phyloP scores from a whole-genome alignment of 2,113 vertebrate species.

The Coturnix japonica region DNA sequence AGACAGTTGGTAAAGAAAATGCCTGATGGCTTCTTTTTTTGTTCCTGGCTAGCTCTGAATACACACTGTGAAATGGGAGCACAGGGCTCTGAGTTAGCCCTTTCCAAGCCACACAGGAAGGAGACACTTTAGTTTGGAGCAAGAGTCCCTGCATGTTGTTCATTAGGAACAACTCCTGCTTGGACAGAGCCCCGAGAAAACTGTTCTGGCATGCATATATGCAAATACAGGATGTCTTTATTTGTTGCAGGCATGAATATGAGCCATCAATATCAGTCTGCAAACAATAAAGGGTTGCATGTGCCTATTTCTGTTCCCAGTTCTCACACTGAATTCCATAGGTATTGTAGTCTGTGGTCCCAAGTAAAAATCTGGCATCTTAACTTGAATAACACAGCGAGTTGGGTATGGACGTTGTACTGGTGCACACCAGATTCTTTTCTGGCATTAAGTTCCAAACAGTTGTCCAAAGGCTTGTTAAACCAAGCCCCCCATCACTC shows the following conservation, averaged over 20 bases:
- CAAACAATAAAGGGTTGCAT: neutral
- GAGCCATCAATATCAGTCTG: neutral
- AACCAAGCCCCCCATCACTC: neutral
- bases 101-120: neutral
- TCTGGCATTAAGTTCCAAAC: neutral
- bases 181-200: neutral
- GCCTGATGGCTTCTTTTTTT: neutral
- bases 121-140: neutral
- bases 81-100: neutral
- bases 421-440: neutral
- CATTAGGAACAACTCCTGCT: slow-evolving; percentile 2
- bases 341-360: neutral
- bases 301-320: neutral
- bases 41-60: neutral
- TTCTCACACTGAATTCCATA: neutral
- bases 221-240: neutral
- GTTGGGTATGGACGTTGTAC: neutral
- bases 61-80: neutral
- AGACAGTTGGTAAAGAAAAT: neutral
- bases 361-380: neutral
- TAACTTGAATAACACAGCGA: neutral
- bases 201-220: neutral
- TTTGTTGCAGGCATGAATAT: neutral
- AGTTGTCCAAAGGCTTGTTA: neutral
- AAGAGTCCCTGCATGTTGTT: neutral